Percentiles rank a stretch among this genome's conserved stretches.
These are phyloP conservation scores for Meloidogyne hapla DNA, from an alignment of 1,140 invertebrate species.

Conservation along the genomic window DNA sequence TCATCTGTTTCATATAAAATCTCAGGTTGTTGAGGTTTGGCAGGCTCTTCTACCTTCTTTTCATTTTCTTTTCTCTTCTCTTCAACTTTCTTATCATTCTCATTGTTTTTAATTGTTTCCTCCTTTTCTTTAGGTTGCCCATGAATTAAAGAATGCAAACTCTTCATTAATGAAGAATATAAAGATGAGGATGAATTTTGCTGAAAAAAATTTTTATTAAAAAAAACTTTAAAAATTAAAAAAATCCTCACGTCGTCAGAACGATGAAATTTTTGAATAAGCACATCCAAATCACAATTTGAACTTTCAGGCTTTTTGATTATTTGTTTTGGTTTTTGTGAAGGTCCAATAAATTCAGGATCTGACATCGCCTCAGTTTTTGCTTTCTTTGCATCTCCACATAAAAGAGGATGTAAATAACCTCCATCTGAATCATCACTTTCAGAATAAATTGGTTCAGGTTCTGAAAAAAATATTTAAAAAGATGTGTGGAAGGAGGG, in stretches of 20 bases:
- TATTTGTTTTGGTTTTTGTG: slow-evolving; percentile 1
- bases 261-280: slow-evolving; percentile 25
- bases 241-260: slow-evolving; percentile 24
- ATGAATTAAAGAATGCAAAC: slow-evolving; percentile 33
- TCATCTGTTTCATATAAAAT: slow-evolving; percentile 27
- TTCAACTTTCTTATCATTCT: not conserved
- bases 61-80: not conserved
- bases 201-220: slow-evolving; percentile 19
- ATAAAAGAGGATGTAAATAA: slow-evolving; percentile 28
- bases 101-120: not conserved
- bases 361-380: not conserved
- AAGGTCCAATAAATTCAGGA: slow-evolving; percentile 10
- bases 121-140: slow-evolving; percentile 14
- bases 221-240: not conserved
- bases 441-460: slow-evolving; percentile 8
- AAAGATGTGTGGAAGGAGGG: not conserved
- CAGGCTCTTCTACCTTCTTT: not conserved
- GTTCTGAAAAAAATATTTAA: not conserved
- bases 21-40: not conserved
- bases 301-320: not conserved
- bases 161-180: slow-evolving; percentile 46
- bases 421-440: slow-evolving; percentile 12
- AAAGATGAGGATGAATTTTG: slow-evolving; percentile 42
- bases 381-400: not conserved
- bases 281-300: slow-evolving; percentile 4